Percentiles rank a stretch among this genome's conserved stretches.
Conservation (phyloP, 2,113 vertebrate genomes). For the Myiagra hebetior region DNA sequence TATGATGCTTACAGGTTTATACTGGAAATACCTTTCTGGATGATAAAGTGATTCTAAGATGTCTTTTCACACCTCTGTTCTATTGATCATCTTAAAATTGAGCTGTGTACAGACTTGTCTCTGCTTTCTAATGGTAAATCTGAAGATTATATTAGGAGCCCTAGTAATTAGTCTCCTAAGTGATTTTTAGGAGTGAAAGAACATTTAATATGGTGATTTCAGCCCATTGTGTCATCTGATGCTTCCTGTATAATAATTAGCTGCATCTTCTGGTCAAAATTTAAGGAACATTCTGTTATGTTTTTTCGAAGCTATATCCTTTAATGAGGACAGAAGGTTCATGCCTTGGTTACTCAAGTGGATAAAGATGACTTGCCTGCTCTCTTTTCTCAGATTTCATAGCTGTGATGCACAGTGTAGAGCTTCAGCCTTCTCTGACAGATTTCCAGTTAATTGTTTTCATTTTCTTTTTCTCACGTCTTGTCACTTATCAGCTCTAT, state of each 20-base stretch:
- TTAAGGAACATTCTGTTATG: neutral
- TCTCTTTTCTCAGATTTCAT: neutral
- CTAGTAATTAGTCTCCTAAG: neutral
- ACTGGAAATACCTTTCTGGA: neutral
- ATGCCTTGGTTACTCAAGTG: neutral
- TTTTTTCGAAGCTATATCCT: neutral
- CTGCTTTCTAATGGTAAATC: neutral
- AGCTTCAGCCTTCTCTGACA: slow-evolving; percentile 10
- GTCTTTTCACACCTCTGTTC: neutral
- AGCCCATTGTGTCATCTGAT: neutral
- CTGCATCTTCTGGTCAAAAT: neutral
- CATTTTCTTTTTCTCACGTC: neutral
- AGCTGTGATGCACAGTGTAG: neutral
- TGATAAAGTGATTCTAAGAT: neutral
- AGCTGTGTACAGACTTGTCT: neutral
- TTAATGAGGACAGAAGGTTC: neutral
- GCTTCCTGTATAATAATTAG: neutral
- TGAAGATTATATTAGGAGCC: neutral
- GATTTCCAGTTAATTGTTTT: slow-evolving; percentile 27
- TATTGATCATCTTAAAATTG: slow-evolving; percentile 1
- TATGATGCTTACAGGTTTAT: neutral
- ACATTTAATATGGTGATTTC: neutral
- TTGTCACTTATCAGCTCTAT: neutral
- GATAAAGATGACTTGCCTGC: neutral
- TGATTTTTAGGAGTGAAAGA: neutral